Base-by-base conservation (phyloP, 2,113 vertebrate genomes). In the Lepus europaeus region DNA sequence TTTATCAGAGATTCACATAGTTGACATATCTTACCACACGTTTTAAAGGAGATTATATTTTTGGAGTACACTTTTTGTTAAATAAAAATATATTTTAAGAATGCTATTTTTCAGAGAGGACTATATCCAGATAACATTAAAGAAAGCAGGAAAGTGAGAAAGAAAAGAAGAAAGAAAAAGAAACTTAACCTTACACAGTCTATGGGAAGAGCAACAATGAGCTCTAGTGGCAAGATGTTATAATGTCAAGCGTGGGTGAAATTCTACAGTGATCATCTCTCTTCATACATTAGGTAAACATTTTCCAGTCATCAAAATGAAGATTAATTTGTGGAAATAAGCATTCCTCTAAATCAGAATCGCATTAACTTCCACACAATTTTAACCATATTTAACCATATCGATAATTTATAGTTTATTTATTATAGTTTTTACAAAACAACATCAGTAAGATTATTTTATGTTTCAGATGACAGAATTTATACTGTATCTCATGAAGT, bases 191-290 rank as follows among this genome's bases (percentile, higher is more conserved):
- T 27, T 45, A 33, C 22, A 39, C 22, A 39, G 3, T 31, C 19
- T 16, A 90, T 96, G 39, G n/a, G 45, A 98, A 98, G 98, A 91
- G 83, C 98, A 98, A 98, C 92, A 89, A 22, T 96, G 98, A 96
- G 93, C 98, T 97, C 98, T 98, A 98, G 98, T 98, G 98, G 97
- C 36, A 87, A 49, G 0, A 91, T 87, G 79, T 5, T 92, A 95
- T 96, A 93, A 98, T 95, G 97, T 97, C 98, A 98, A 94, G 82
- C 6, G 10, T 13, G 70, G 49, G 19, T 45, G 59, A 86, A 74
- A 91, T 87, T 85, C 8, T 76, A 68, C 2, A 12, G 0, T 3
- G 70, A 73, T 10, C 33, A 45, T 80, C 72, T 93, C 45, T 29
- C 25, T 31, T 77, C 29, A 17, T 39, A 20, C 5, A 53, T 56